Conservation (phyloP, 2,888 invertebrate species). For the Agrotis ipsilon region DNA sequence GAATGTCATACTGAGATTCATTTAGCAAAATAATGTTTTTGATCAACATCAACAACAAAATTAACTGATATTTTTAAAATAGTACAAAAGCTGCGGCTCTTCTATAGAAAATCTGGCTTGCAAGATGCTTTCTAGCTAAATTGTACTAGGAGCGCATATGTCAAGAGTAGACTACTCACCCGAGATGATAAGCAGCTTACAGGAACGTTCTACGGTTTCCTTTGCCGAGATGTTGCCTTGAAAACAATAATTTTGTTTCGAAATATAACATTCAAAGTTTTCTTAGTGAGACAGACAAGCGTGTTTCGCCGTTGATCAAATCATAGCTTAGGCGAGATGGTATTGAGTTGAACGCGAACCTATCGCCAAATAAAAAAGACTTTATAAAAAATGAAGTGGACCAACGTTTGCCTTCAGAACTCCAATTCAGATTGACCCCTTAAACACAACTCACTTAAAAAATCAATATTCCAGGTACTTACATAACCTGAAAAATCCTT, state of each 20-base stretch:
- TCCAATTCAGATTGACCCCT: too few relatives aligned
- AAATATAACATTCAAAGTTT: too few relatives aligned
- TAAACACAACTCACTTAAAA: background rate
- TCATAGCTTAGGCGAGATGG: too few relatives aligned
- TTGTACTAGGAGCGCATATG: constrained; percentile 25
- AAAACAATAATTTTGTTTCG: background rate
- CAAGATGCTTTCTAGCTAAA: constrained; percentile 1
- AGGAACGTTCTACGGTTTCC: constrained; percentile 22
- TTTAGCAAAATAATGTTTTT: too few relatives aligned
- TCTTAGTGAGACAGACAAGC: too few relatives aligned
- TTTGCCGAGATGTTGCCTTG: constrained; percentile 16
- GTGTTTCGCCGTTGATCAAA: too few relatives aligned
- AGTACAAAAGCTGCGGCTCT: background rate
- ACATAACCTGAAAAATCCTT: constrained; percentile 31
- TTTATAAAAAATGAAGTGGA: too few relatives aligned
- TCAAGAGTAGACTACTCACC: constrained; percentile 12
- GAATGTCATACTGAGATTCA: background rate
- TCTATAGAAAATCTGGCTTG: constrained; percentile 3
- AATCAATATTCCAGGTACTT: constrained; percentile 38
- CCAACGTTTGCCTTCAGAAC: too few relatives aligned
- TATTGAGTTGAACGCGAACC: too few relatives aligned
- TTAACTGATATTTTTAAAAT: too few relatives aligned
- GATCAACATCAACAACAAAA: too few relatives aligned
- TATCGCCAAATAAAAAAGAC: too few relatives aligned
- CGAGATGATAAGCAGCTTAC: constrained; percentile 36